Evolutionary conservation across 1,140 invertebrate genomes (phyloP), one percentile per base, ranked within the genome.

Genomic region (Yoshiicerus persimilis): DNA sequence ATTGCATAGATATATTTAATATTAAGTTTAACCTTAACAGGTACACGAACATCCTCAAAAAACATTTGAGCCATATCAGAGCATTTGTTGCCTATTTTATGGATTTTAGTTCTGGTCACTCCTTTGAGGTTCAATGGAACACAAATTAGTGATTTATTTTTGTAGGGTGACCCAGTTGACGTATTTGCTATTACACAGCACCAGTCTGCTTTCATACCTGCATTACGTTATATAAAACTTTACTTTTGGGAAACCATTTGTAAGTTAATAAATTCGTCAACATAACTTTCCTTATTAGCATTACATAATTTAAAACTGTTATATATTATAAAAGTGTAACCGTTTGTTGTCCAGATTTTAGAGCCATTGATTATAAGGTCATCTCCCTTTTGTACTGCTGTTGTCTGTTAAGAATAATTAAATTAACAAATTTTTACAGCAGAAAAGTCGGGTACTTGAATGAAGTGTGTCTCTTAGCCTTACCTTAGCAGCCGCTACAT

Each of bases 51-150:
- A 92, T 95, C 93, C 83, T 95, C 94, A 91, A 95, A 94, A 90
- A 92, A 95, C 36, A 95, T 92, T 91, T 94, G 92, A 27, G 93
- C 94, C 11, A 94, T 95, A 91, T 95, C 95, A n/a, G 94, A 95
- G 87, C 91, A 91, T 39, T 91, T 90, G 92, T 94, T 93, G 39
- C 94, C 94, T 30, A 95, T 87, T 91, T 95, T 95, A 23, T 94
- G 91, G 27, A 95, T 93, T 89, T 92, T 92, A 0, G 92, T 92
- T 36, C 93, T 84, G 30, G 87, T 56, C 13, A 93, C 86, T 20
- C 94, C 94, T 91, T 93, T 92, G 9, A 91, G 90, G 62, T 95
- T 92, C 92, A 95, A 92, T n/a, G 94, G 94, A 9, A 95, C 91
- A 91, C 93, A 94, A 64, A 95, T 94, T 1, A 95, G 92, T 36